Conservation (phyloP, 2,888 invertebrate genomes). For the Leptinotarsa peninsularis region DNA sequence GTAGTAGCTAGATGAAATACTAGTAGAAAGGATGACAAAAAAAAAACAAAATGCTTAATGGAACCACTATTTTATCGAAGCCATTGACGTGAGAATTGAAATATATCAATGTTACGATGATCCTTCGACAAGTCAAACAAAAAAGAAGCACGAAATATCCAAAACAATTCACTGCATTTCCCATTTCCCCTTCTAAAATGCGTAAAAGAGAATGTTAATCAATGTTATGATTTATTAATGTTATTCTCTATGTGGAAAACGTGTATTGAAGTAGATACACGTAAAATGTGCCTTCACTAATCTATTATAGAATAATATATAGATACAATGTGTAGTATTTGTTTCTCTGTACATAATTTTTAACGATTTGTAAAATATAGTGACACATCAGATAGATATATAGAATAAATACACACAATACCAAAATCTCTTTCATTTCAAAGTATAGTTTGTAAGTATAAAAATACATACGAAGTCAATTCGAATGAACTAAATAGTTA, state of each 20-base stretch:
- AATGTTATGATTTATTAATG: slow-evolving; percentile 16
- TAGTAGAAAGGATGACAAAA: background rate
- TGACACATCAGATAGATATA: slow-evolving; percentile 42
- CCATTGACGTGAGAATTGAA: background rate
- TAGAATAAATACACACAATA: slow-evolving; percentile 35
- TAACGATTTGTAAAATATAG: slow-evolving; percentile 58
- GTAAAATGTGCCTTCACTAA: slow-evolving; percentile 46
- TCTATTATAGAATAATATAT: slow-evolving; percentile 46
- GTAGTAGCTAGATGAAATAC: background rate
- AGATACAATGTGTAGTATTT: slow-evolving; percentile 50
- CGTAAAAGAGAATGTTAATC: background rate
- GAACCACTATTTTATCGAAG: background rate
- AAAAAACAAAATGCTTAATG: background rate
- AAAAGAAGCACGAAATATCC: background rate
- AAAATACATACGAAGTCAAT: no score
- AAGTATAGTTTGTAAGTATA: no score
- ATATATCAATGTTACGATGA: background rate
- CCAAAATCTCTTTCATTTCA: background rate
- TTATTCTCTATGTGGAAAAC: slow-evolving; percentile 18
- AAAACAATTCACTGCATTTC: background rate
- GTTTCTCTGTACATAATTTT: slow-evolving; percentile 59
- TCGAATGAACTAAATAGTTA: no score
- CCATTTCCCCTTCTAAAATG: background rate
- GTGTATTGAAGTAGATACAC: slow-evolving; percentile 34
- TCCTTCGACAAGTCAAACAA: background rate